Evolutionary conservation across 2,797 vertebrate species (phyloP), one percentile per base, ranked within the genome.

Genomic region (Paramormyrops hopkinsi): DNA sequence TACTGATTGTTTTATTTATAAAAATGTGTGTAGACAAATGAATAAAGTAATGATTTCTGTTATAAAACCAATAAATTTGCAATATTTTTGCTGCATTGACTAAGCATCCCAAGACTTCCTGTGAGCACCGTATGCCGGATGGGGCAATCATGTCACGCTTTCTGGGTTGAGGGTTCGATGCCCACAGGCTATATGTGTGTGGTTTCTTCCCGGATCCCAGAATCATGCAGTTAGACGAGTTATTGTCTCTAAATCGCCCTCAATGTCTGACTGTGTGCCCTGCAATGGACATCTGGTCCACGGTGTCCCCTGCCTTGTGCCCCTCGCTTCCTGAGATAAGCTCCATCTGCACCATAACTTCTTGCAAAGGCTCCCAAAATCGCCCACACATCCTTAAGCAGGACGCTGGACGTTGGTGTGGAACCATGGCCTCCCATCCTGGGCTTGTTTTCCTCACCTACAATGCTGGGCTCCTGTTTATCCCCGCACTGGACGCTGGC

Each of bases 361-460:
- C 9, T 11, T 65, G 59, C 8, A 1, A 69, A 69, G 73, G 33
- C 17, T 41, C 8, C 33, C 73, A 85, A 85, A 29, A 25, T 17
- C 1, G 14, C 7, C 46, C n/a, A 46, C 12, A 85, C 46, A 14
- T 25, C 83, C 44, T 51, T 12, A 84, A 22, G 46, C 62, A 0
- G 25, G 62, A 69, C 3, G 2, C 7, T 25, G 46, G 8, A 4
- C 12, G 12, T 41, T 8, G 6, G 41, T 44, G 82, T 33, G 17
- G 50, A 17, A 14, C n/a, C 5, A 33, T 8, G 17, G 25, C 8
- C 29, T 22, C 33, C 73, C 29, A 19, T 33, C 11, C 11, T 3
- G 6, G 19, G 17, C 29, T 65, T 65, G 83, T 11, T 4, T 12
- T 41, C 41, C 93, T 90, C 2, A 96, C 95, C 95, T 92, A 94